phyloP scores from a whole-genome alignment of 2,797 vertebrate genomes.

The Yasuhikotakia modesta region DNA sequence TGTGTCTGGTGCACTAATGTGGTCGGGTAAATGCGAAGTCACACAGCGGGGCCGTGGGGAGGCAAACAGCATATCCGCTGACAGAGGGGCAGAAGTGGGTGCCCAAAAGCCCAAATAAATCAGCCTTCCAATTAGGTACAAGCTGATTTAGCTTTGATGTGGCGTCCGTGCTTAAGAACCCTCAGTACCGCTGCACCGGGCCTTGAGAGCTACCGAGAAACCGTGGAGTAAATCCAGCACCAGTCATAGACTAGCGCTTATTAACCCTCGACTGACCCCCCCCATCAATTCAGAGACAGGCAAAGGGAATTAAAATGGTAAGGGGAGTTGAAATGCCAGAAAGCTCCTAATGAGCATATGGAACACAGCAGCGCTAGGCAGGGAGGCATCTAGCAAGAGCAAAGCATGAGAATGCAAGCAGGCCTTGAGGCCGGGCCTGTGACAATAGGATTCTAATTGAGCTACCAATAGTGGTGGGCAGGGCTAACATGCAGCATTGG shows the following conservation, averaged over 20 bases:
- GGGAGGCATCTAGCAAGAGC: constrained; percentile 70
- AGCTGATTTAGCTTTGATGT: constrained; percentile 56
- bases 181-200: constrained; percentile 44
- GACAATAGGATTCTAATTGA: constrained; percentile 70
- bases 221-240: constrained; percentile 19
- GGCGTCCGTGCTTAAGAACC: constrained; percentile 44
- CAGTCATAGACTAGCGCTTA: constrained; percentile 54
- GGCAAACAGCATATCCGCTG: constrained; percentile 8
- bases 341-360: constrained; percentile 69
- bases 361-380: constrained; percentile 72
- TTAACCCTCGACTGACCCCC: constrained; percentile 69
- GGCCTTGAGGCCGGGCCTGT: constrained; percentile 60
- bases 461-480: constrained; percentile 65
- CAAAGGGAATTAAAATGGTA: constrained; percentile 67
- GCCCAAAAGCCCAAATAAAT: constrained; percentile 52
- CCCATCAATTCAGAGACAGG: constrained; percentile 72
- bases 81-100: constrained; percentile 27
- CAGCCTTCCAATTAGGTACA: constrained; percentile 55
- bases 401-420: constrained; percentile 68
- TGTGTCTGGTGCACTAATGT: constrained; percentile 47
- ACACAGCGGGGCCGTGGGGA: constrained; percentile 29
- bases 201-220: constrained; percentile 49
- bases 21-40: constrained; percentile 36
- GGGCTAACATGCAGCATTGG: constrained; percentile 61
- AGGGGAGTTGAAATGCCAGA: constrained; percentile 69